Percentiles rank a stretch among this genome's conserved stretches.
Evolutionary conservation across 2,797 vertebrate species (phyloP).

Genomic region (Rhodeus uyekii): DNA sequence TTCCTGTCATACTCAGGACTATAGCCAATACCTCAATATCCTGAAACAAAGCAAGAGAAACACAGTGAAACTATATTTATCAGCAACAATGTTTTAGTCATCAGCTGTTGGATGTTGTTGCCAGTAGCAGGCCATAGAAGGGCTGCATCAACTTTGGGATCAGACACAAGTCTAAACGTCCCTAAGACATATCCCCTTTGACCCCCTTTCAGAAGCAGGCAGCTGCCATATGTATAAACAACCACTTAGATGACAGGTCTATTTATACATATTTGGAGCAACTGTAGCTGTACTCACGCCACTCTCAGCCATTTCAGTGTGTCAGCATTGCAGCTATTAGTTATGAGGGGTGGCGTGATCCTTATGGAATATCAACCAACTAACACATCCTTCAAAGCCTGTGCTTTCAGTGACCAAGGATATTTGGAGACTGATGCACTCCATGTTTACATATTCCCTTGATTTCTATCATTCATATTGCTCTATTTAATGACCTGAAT

Average conservation of each 20-base stretch:
- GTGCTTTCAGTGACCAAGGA: neutral
- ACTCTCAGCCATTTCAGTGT: neutral
- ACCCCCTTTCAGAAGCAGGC: slow-evolving; percentile 1
- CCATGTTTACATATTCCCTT: neutral
- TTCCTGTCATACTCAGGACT: slow-evolving; percentile 83
- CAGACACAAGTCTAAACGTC: slow-evolving; percentile 19
- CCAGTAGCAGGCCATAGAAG: slow-evolving; percentile 6
- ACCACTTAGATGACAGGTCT: slow-evolving; percentile 28
- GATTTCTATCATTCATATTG: neutral
- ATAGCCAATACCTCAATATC: slow-evolving; percentile 73
- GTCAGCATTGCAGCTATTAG: slow-evolving; percentile 16
- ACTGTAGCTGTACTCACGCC: neutral
- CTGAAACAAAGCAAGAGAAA: slow-evolving; percentile 59
- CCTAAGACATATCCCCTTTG: neutral
- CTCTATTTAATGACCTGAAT: neutral
- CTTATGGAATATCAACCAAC: slow-evolving; percentile 23
- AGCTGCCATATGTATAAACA: slow-evolving; percentile 27
- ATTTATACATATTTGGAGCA: slow-evolving; percentile 21
- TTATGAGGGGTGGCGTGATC: slow-evolving; percentile 6
- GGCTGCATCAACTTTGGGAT: slow-evolving; percentile 1
- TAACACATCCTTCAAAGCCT: neutral
- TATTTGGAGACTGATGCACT: neutral
- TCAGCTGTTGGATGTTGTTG: slow-evolving; percentile 24
- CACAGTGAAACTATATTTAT: slow-evolving; percentile 1
- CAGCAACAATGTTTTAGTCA: neutral